These are phyloP conservation scores for Cryptomyrus ogoouensis DNA, from an alignment of 2,113 vertebrate species.

Conservation along the genomic window DNA sequence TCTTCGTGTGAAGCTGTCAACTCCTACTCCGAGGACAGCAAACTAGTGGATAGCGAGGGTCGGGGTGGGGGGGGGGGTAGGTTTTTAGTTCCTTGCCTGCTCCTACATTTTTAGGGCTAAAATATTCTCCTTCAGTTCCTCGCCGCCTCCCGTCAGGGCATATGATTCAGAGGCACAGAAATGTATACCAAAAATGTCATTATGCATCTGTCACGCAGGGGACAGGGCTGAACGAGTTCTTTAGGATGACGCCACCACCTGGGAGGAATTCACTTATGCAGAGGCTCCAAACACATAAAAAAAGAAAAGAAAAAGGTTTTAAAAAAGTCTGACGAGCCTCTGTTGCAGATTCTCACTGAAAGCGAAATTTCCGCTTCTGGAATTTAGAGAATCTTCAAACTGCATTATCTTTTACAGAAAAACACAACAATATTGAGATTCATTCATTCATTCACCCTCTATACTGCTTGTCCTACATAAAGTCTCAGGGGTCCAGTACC, in stretches of 20 bases:
- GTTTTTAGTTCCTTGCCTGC: background rate
- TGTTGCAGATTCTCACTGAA: background rate
- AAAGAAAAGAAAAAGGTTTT: background rate
- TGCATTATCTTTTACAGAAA: background rate
- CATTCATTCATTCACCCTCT: background rate
- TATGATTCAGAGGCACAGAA: slow-evolving; percentile 1
- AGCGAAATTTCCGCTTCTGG: background rate
- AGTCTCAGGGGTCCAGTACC: background rate
- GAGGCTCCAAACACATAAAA: background rate
- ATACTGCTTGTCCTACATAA: background rate
- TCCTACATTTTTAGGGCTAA: background rate
- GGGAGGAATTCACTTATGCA: background rate
- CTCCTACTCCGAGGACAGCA: background rate
- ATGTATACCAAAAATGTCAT: background rate
- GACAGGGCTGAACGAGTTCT: background rate
- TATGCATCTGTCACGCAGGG: background rate
- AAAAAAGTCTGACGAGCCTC: background rate
- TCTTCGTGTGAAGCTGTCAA: background rate
- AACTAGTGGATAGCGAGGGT: background rate
- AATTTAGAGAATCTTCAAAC: background rate
- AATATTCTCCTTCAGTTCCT: background rate
- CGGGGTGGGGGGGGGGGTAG: background rate
- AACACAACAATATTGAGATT: background rate
- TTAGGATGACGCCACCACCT: background rate
- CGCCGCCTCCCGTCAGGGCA: background rate